Conservation (phyloP, 2,113 vertebrate genomes). For the Papio anubis region DNA sequence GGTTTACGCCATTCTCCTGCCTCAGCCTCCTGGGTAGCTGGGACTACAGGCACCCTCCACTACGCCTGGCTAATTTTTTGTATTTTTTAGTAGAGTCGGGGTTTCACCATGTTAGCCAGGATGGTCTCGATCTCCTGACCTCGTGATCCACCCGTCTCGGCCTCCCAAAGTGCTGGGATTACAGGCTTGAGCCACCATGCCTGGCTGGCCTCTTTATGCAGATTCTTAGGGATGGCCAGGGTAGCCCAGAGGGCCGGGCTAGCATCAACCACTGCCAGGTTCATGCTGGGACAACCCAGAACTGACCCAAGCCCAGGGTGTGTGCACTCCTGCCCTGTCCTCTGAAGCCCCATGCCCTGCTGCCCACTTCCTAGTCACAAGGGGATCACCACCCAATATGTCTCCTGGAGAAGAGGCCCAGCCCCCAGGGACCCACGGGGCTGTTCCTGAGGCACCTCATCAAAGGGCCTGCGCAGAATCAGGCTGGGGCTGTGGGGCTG, state of each 20-base stretch:
- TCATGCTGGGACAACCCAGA: not conserved
- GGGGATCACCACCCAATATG: not conserved
- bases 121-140: no score
- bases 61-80: fast-evolving
- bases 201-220: no score
- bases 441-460: fast-evolving
- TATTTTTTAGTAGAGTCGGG: no score
- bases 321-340: not conserved
- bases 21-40: no score
- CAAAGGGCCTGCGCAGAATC: not conserved
- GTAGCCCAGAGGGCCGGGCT: not conserved
- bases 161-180: no score
- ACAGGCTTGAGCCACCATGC: no score
- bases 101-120: no score
- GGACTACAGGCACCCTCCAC: no score
- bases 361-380: not conserved
- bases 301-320: not conserved
- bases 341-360: fast-evolving
- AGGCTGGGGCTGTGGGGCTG: not conserved
- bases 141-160: no score
- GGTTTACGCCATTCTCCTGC: no score
- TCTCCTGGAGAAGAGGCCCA: not conserved
- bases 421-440: fast-evolving
- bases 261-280: not conserved
- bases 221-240: not conserved